phyloP scores from a whole-genome alignment of 2,888 invertebrate genomes.

The Ellobium chinense region DNA sequence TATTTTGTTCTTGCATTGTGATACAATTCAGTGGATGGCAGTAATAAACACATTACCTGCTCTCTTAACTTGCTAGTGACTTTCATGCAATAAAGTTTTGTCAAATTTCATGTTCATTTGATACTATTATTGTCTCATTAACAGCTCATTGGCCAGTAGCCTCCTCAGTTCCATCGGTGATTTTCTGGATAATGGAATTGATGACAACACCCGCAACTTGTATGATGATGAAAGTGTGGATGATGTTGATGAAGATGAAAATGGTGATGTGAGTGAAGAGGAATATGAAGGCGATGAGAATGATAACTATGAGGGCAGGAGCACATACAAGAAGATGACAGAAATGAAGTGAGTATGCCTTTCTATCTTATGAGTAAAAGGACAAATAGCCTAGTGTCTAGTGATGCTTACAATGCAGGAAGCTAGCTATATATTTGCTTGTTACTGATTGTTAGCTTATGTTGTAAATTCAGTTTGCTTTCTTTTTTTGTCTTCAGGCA shows the following conservation, averaged over 20 bases:
- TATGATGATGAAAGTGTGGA: conserved; percentile 68
- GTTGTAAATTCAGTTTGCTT: not conserved
- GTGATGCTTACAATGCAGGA: too few species aligned
- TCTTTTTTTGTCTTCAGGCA: conserved; percentile 78
- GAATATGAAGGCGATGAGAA: conserved; percentile 36
- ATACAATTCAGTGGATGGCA: too few species aligned
- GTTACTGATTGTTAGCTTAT: not conserved
- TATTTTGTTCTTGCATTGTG: too few species aligned
- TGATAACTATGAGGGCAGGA: conserved; percentile 38
- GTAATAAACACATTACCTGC: too few species aligned
- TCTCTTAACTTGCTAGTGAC: too few species aligned
- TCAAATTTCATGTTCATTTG: too few species aligned
- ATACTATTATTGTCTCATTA: too few species aligned
- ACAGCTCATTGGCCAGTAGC: conserved; percentile 81
- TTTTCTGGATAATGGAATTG: conserved; percentile 80
- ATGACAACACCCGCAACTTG: conserved; percentile 76
- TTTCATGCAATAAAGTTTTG: too few species aligned
- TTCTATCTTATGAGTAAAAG: too few species aligned
- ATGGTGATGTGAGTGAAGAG: conserved; percentile 46
- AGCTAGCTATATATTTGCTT: not conserved
- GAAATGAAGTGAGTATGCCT: conserved; percentile 44
- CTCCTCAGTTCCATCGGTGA: conserved; percentile 81
- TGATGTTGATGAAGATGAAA: conserved; percentile 53
- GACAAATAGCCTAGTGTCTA: too few species aligned
- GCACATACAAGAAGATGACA: conserved; percentile 8